Evolutionary conservation across 1,140 invertebrate species (phyloP).

Genomic region (Panagrolaimus sp.): DNA sequence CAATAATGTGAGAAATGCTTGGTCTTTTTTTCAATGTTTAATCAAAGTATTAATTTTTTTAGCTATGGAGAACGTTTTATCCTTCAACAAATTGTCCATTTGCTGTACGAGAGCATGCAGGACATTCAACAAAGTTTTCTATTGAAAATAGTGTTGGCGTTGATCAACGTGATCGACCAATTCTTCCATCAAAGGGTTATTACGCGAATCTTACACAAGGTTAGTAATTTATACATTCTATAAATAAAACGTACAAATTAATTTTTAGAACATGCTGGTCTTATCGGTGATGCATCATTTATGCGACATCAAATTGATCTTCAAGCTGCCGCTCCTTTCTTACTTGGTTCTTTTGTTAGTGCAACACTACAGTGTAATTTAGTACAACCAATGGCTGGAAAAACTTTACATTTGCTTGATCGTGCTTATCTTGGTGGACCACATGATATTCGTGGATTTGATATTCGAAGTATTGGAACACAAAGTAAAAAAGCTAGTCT

Average conservation of each 20-base stretch:
- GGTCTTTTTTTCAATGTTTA: constrained; percentile 18
- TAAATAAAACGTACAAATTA: background rate
- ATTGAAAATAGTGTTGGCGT: constrained; percentile 44
- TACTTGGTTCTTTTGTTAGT: constrained; percentile 39
- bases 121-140: constrained; percentile 57
- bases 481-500: constrained; percentile 39
- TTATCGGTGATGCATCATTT: constrained; percentile 54
- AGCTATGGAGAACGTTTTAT: constrained; percentile 50
- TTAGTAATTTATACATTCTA: constrained; percentile 8
- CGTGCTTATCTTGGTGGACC: constrained; percentile 55
- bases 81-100: constrained; percentile 48
- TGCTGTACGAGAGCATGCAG: constrained; percentile 52
- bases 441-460: constrained; percentile 54
- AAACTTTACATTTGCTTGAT: constrained; percentile 51
- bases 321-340: constrained; percentile 46
- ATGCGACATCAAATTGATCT: constrained; percentile 49
- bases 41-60: constrained; percentile 19
- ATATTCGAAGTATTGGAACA: constrained; percentile 51
- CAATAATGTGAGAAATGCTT: constrained; percentile 41
- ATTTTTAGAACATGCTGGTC: constrained; percentile 43
- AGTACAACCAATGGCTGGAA: constrained; percentile 38
- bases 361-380: constrained; percentile 42
- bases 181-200: constrained; percentile 46
- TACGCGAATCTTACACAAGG: background rate
- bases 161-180: constrained; percentile 50